These are phyloP conservation scores for Macrotis lagotis DNA, from an alignment of 2,113 vertebrate genomes.

Conservation along the genomic window DNA sequence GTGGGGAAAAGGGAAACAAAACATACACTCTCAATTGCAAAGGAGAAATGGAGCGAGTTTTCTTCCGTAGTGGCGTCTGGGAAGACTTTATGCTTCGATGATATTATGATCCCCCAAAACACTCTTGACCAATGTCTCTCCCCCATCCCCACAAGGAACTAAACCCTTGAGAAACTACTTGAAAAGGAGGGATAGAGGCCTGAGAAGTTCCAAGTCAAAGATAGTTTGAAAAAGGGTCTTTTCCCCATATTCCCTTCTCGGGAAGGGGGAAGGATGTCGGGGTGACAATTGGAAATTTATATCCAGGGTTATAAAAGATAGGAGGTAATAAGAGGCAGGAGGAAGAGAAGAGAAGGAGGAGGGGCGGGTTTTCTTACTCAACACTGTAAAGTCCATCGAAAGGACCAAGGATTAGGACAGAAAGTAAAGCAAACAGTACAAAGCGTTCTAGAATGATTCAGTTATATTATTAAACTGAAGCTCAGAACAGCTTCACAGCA, in stretches of 20 bases:
- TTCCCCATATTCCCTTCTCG: background rate
- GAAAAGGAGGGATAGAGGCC: background rate
- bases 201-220: background rate
- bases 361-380: background rate
- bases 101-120: background rate
- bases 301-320: background rate
- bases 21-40: conserved; percentile 26
- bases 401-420: background rate
- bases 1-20: conserved; percentile 4
- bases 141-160: background rate
- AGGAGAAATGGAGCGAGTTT: background rate
- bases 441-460: conserved; percentile 28
- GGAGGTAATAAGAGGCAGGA: background rate
- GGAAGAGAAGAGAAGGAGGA: background rate
- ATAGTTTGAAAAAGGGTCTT: background rate
- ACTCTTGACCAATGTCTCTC: background rate
- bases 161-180: background rate
- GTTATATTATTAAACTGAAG: conserved; percentile 6
- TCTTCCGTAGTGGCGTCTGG: background rate
- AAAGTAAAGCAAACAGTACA: background rate
- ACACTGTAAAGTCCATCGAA: background rate
- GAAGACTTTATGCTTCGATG: background rate
- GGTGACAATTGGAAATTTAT: background rate
- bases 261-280: background rate
- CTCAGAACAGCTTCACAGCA: background rate